phyloP scores from a whole-genome alignment of 1,140 invertebrate genomes.

The Zaprionus camerounensis region DNA sequence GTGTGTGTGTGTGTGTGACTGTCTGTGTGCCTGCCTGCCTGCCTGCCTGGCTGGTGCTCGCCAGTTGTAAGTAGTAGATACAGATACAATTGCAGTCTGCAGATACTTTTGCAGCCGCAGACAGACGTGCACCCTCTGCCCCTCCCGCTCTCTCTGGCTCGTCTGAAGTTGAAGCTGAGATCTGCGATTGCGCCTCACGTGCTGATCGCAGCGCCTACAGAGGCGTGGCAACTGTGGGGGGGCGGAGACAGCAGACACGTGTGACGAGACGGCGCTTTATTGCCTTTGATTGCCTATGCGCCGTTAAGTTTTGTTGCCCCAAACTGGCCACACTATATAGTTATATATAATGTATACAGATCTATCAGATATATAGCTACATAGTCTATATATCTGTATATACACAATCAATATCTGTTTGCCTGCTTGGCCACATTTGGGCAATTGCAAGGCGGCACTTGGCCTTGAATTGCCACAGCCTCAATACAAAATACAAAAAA shows the following conservation, averaged over 20 bases:
- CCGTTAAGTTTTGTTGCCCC: constrained; percentile 16
- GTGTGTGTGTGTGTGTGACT: constrained; percentile 13
- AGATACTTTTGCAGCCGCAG: background rate
- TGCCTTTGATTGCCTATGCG: background rate
- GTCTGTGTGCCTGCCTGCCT: constrained; percentile 16
- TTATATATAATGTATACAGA: constrained; percentile 21
- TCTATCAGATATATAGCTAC: too few species aligned
- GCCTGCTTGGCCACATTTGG: background rate
- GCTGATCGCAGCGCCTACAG: background rate
- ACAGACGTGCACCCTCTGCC: background rate
- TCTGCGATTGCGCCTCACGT: constrained; percentile 3
- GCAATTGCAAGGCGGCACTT: constrained; percentile 22
- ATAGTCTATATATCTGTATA: constrained; percentile 12
- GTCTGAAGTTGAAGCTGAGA: background rate
- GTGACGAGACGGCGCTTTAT: background rate
- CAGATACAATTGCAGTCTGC: background rate
- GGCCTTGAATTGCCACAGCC: constrained; percentile 26
- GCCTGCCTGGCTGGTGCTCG: constrained; percentile 7
- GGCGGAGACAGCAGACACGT: background rate
- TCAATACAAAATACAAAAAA: background rate
- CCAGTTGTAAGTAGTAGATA: constrained; percentile 59
- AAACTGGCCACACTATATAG: constrained; percentile 11
- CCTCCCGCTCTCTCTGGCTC: background rate
- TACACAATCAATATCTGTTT: constrained; percentile 2
- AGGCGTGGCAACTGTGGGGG: background rate